Conservation (phyloP, 2,113 vertebrate species). For the Oryzias celebensis region DNA sequence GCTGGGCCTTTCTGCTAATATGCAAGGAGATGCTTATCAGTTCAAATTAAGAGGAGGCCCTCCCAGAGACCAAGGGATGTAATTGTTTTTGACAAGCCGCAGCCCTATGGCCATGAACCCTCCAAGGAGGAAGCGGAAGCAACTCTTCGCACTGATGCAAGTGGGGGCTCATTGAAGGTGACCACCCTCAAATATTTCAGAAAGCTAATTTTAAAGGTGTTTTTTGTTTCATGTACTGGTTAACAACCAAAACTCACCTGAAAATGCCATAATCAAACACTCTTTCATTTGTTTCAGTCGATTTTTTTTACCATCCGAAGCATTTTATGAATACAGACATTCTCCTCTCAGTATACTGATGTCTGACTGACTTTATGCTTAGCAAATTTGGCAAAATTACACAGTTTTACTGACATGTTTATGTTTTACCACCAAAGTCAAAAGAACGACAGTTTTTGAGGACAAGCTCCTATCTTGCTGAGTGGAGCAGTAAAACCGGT, state of each 20-base stretch:
- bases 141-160: slow-evolving; percentile 26
- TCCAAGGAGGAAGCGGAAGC: slow-evolving; percentile 65
- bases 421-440: slow-evolving; percentile 36
- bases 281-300: too few relatives aligned
- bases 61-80: slow-evolving; percentile 65
- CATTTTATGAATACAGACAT: slow-evolving; percentile 5
- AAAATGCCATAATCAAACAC: background rate
- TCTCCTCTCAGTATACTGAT: slow-evolving; percentile 19
- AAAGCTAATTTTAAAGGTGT: slow-evolving; percentile 14
- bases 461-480: too few relatives aligned
- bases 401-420: slow-evolving; percentile 50
- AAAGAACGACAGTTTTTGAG: slow-evolving; percentile 8
- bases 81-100: slow-evolving; percentile 80
- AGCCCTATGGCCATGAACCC: slow-evolving; percentile 63
- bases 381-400: slow-evolving; percentile 45
- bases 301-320: background rate
- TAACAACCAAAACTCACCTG: slow-evolving; percentile 13
- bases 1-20: slow-evolving; percentile 74
- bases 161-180: slow-evolving; percentile 1
- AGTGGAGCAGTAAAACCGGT: too few relatives aligned
- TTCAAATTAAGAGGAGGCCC: slow-evolving; percentile 78
- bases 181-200: slow-evolving; percentile 17
- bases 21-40: slow-evolving; percentile 81
- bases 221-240: slow-evolving; percentile 17
- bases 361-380: slow-evolving; percentile 27